Evolutionary conservation across 2,888 invertebrate genomes (phyloP), one percentile per base, ranked within the genome.

Genomic region (Teleiodes luculella): DNA sequence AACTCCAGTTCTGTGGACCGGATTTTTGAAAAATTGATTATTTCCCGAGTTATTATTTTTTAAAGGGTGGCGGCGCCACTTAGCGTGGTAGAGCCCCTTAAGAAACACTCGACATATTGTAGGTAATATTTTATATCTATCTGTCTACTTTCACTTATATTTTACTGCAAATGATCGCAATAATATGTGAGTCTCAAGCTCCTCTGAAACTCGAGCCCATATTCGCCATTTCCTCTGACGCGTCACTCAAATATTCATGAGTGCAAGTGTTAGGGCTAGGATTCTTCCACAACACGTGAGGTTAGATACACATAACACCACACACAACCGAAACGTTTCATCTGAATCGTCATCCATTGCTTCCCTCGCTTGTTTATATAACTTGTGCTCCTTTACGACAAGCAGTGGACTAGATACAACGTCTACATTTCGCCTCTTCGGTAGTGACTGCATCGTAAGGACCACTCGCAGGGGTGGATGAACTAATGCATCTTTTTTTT

Each of bases 191-290:
- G 14, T 20, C 24, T 52, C n/a, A 53, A 37, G 24, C 49, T 37
- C 48, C 36, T 39, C 45, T 33, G 20, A 51, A 30, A 49, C 39
- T 36, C 24, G 16, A 53, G 43, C 43, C 41, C 46, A 77, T 74
- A 76, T 79, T 77, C 76, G 68, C 75, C 72, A 74, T 70, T 77
- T 71, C 65, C 70, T 65, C 70, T 74, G 74, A 74, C 68, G 66
- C 67, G 68, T 69, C 67, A 68, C 74, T 84, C 75, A 83, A 82
- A 81, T 84, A 84, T 84, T 84, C 80, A 84, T 83, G 80, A 78
- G 69, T 82, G 80, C 78, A 79, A 67, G 70, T 68, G 66, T 43
- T 71, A 76, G 79, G 79, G 75, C 74, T 71, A 64, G 70, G 70
- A 72, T 69, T 71, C 68, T 68, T 73, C 73, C 71, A 74, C 73